Evolutionary conservation across 2,113 vertebrate genomes (phyloP), one percentile per base, ranked within the genome.

Genomic region (Cyprinodon brontotheroides): DNA sequence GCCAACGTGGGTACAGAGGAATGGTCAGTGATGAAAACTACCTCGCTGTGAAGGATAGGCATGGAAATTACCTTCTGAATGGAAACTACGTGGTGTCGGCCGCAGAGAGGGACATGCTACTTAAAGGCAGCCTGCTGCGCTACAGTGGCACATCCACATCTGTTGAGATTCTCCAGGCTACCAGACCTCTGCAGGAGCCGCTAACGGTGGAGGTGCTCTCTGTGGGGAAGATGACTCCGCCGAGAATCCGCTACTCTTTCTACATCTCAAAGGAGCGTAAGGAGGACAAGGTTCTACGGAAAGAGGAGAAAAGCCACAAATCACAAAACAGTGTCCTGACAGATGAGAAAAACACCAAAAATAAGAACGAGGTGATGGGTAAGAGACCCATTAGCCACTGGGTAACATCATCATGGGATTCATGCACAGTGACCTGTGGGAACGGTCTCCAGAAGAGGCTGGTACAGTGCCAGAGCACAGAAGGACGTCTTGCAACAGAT

Each of bases 191-290:
- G 84, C 94, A 94, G 80, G 97, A 99, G 65, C 92, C 96, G 0
- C 83, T 99, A 77, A 97, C 95, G 0, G 94, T 99, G 88, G 98
- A 99, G 88, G 96, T 99, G 50, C 94, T 99, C 29, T 98, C 97
- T 0, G 97, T 99, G 39, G 97, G 98, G 8, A 97, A 98, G 92
- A 98, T 99, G 96, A 99, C 98, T 0, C 98, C 98, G 0, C 98
- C 98, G 0, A 95, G 98, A 1, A 95, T 99, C 0, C 96, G 97
- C 60, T 99, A 99, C 84, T 98, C 98, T 74, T 99, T 96, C 92
- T 98, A 96, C 78, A 92, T 97, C 47, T 86, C 95, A 74, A 97
- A 96, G 72, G 96, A 97, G 73, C 96, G 88, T 76, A 95, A 95
- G 66, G 96, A 97, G 45, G 96, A 96, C 79, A 97, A 95, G 61